Conservation (phyloP, 2,888 invertebrate genomes). For the Thera britannica region DNA sequence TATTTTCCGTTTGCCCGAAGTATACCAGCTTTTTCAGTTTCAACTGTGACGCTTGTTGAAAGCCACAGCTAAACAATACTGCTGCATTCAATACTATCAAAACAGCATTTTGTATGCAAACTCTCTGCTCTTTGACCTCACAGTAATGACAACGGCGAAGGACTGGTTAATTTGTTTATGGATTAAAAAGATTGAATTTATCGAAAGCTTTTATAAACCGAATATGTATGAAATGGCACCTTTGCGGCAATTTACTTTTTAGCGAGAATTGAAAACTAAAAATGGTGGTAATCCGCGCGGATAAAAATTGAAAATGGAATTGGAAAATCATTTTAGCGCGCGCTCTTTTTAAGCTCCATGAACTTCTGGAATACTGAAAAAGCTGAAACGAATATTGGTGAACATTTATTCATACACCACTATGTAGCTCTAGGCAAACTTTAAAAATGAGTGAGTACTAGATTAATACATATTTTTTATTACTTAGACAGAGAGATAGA, state of each 20-base stretch:
- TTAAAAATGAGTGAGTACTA: too few relatives aligned
- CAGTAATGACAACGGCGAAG: constrained; percentile 1
- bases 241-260: neutral
- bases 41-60: neutral
- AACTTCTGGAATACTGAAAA: too few relatives aligned
- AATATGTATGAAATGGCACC: neutral
- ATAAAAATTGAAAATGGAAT: constrained; percentile 13
- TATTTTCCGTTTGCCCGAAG: too few relatives aligned
- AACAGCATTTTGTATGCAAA: neutral
- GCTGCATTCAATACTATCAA: constrained; percentile 10
- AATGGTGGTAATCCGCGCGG: neutral
- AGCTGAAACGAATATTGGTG: too few relatives aligned
- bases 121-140: neutral
- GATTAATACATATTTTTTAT: too few relatives aligned
- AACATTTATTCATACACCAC: too few relatives aligned
- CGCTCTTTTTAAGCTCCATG: too few relatives aligned
- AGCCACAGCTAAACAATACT: constrained; percentile 2
- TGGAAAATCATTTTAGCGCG: constrained; percentile 2
- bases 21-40: neutral
- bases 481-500: too few relatives aligned
- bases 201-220: constrained; percentile 1
- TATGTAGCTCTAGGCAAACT: too few relatives aligned
- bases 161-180: constrained; percentile 15
- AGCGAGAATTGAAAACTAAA: constrained; percentile 5
- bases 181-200: constrained; percentile 21